These are phyloP conservation scores for Paracentrotus lividus DNA, from an alignment of 53 echinoderm and acorn worm genomes.

Conservation along the genomic window DNA sequence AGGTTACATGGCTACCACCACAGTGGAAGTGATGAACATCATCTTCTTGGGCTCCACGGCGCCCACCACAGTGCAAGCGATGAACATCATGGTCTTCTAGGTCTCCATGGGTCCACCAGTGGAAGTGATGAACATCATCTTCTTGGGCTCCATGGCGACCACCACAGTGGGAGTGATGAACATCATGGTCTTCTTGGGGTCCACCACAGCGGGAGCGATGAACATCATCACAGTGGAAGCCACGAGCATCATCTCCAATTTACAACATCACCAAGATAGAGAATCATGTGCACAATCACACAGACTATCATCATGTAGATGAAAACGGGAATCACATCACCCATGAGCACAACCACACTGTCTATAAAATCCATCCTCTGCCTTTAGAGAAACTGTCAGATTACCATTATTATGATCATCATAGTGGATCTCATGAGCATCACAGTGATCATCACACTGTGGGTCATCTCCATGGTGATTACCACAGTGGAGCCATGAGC, in stretches of 20 bases:
- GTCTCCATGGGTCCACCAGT: slow-evolving; percentile 16
- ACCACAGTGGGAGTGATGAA: slow-evolving; percentile 53
- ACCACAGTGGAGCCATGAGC: slow-evolving; percentile 59
- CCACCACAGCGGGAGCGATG: slow-evolving; percentile 52
- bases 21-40: slow-evolving; percentile 35
- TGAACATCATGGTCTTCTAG: slow-evolving; percentile 64
- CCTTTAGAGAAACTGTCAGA: neutral
- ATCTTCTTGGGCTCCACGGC: slow-evolving; percentile 31
- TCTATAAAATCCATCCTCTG: slow-evolving; percentile 12
- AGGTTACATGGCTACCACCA: no score
- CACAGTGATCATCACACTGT: neutral
- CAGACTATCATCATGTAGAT: slow-evolving; percentile 59
- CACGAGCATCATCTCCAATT: slow-evolving; percentile 58
- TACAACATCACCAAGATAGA: slow-evolving; percentile 44
- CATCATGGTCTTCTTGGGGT: slow-evolving; percentile 10
- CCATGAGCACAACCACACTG: slow-evolving; percentile 10
- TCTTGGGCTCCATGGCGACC: slow-evolving; percentile 6
- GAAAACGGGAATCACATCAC: neutral
- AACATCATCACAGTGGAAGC: slow-evolving; percentile 65
- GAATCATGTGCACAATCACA: slow-evolving; percentile 40
- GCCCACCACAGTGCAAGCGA: slow-evolving; percentile 64
- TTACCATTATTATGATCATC: slow-evolving; percentile 26
- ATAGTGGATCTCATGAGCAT: slow-evolving; percentile 58
- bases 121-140: slow-evolving; percentile 64
- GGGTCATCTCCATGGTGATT: neutral